Base-by-base conservation (phyloP, 1,140 invertebrate species). In the Triops cancriformis region DNA sequence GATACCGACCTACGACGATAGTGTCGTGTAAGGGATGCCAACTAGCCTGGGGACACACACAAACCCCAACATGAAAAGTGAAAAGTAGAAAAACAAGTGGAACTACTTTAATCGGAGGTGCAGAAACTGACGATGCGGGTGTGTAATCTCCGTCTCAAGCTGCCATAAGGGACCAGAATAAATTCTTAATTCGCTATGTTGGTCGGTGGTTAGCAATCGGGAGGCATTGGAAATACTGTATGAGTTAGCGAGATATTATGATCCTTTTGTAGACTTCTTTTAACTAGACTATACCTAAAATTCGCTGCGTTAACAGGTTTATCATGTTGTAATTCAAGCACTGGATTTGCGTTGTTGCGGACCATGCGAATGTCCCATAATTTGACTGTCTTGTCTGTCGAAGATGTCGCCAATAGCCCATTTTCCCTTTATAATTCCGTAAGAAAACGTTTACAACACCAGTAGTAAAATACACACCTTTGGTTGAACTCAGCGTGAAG, bases 11-110 rank as follows among this genome's bases (percentile, higher is more conserved):
- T 75, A 84, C 82, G 3, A 85, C 82, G 23, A 84, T 81, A 28
- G 85, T 75, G 78, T 86, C 85, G 75, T 82, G 79, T 26, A 85
- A 78, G 3, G 85, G 85, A 79, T 85, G 83, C 85, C 85, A 86
- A 11, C 80, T 80, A 14, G 85, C 85, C 83, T 85, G 76, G 1
- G 82, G 74, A 77, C 27, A 43, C 1, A 78, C 79, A 28, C 37
- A 73, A 9, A 26, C 12, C 73, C 45, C 18, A n/a, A 64, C 11
- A 74, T 7, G 76, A 80, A 80, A 77, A 45, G 18, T 14, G n/a
- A n/a, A n/a, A 64, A 64, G 14, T n/a, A 23, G 51, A 64, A 64
- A 45, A 64, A 23, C 73, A 73, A 77, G 77, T 45, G 51, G 28
- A n/a, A 43, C n/a, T 79, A 85, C 85, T 81, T 85, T 85, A 18